Percentiles rank a stretch among this genome's conserved stretches.
Evolutionary conservation across 2,113 vertebrate genomes (phyloP).

Genomic region (Sphaerodactylus townsendi): DNA sequence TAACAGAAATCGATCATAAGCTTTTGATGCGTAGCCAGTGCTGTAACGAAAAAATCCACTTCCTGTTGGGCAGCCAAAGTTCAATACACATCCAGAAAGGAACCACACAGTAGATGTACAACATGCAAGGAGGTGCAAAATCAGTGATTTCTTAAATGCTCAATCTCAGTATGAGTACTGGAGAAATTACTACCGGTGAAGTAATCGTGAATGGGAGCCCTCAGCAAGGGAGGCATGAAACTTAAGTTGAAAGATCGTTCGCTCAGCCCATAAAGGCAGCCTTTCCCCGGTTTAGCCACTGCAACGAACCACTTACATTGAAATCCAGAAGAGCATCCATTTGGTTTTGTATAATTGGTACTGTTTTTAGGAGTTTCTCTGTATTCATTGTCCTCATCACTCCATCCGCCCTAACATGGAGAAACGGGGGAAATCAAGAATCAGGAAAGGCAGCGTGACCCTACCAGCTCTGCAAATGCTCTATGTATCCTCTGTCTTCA

Average conservation of each 20-base stretch:
- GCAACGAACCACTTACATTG: constrained; percentile 82
- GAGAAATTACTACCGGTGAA: background rate
- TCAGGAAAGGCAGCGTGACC: background rate
- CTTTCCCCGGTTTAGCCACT: background rate
- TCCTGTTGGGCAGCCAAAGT: background rate
- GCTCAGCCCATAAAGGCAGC: background rate
- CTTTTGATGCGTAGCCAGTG: background rate
- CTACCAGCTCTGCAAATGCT: too few relatives aligned
- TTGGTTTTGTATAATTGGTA: constrained; percentile 91
- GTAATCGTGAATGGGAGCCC: background rate
- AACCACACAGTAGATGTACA: background rate
- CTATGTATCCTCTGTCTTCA: too few relatives aligned
- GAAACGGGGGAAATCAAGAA: constrained; percentile 26
- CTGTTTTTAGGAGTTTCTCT: constrained; percentile 93
- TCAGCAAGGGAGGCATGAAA: background rate
- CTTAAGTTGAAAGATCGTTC: background rate
- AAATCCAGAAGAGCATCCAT: constrained; percentile 95
- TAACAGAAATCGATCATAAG: background rate
- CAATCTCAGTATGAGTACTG: too few relatives aligned
- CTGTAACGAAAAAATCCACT: background rate
- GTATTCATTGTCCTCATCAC: constrained; percentile 99
- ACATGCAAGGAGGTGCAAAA: background rate
- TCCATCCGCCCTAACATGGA: constrained; percentile 86
- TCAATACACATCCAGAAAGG: background rate
- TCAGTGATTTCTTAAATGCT: background rate